These are phyloP conservation scores for Parnassius apollo DNA, from an alignment of 2,888 invertebrate genomes.

Conservation along the genomic window DNA sequence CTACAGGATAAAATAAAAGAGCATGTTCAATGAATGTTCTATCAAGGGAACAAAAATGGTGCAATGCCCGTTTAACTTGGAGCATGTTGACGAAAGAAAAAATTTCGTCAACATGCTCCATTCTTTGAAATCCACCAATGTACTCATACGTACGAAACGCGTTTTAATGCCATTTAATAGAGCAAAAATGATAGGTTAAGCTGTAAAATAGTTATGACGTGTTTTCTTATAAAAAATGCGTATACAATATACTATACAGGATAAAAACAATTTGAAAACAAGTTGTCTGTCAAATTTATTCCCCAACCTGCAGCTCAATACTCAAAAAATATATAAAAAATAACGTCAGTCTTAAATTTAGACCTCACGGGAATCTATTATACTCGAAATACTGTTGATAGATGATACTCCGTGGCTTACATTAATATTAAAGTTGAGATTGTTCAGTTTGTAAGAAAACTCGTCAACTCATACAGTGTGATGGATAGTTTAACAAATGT, in stretches of 20 bases:
- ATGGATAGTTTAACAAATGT: conserved; percentile 17
- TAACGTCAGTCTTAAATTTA: too few relatives aligned
- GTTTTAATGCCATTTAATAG: conserved; percentile 21
- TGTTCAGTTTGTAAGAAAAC: conserved; percentile 8
- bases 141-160: conserved; percentile 2
- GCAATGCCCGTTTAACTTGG: conserved; percentile 12
- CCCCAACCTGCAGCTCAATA: too few relatives aligned
- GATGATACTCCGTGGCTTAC: too few relatives aligned
- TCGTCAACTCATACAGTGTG: conserved; percentile 15
- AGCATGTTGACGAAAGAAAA: conserved; percentile 6
- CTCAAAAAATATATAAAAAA: too few relatives aligned
- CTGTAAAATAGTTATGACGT: conserved; percentile 1
- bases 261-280: too few relatives aligned
- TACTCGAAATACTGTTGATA: too few relatives aligned
- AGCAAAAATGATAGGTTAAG: conserved; percentile 21
- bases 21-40: too few relatives aligned
- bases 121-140: conserved; percentile 7
- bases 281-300: too few relatives aligned
- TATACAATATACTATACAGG: background rate
- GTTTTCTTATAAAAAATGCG: conserved; percentile 1
- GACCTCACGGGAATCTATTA: too few relatives aligned
- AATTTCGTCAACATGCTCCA: too few relatives aligned
- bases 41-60: conserved; percentile 25
- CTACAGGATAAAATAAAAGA: too few relatives aligned
- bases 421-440: background rate